Conservation (phyloP, 2,888 invertebrate genomes). For the Hirtodrosophila confusa region DNA sequence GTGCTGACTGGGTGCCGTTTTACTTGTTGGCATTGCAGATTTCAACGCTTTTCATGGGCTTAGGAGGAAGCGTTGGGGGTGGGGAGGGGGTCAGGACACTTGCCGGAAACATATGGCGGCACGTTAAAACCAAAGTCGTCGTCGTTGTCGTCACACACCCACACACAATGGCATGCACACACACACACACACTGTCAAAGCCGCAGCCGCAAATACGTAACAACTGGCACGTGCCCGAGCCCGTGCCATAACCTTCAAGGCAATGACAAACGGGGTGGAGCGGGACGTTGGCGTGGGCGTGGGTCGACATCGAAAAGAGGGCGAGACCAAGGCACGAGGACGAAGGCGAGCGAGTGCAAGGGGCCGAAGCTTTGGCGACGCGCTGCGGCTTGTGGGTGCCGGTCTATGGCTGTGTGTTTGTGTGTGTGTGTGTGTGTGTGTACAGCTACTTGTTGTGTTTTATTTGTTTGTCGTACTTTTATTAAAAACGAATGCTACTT, state of each 20-base stretch:
- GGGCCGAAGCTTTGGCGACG: slow-evolving; percentile 34
- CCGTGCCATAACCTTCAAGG: slow-evolving; percentile 69
- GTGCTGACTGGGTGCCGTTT: slow-evolving; percentile 28
- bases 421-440: slow-evolving; percentile 21
- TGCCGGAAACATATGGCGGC: slow-evolving; percentile 76
- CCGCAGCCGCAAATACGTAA: slow-evolving; percentile 66
- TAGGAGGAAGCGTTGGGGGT: background rate
- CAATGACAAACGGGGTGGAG: slow-evolving; percentile 40
- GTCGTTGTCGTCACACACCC: slow-evolving; percentile 33
- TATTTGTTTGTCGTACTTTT: slow-evolving; percentile 75
- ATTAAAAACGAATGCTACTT: slow-evolving; percentile 79
- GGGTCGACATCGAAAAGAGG: background rate
- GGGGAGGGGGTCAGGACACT: slow-evolving; percentile 59
- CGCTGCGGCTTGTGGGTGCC: slow-evolving; percentile 45
- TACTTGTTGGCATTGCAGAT: slow-evolving; percentile 71
- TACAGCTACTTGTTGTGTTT: slow-evolving; percentile 70
- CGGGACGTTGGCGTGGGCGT: background rate
- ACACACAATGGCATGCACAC: slow-evolving; percentile 16
- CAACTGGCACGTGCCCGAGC: slow-evolving; percentile 63
- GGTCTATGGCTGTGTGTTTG: slow-evolving; percentile 10
- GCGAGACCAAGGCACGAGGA: slow-evolving; percentile 40
- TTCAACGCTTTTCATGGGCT: slow-evolving; percentile 67
- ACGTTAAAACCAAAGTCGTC: slow-evolving; percentile 73
- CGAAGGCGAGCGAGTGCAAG: slow-evolving; percentile 42
- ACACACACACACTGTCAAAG: slow-evolving; percentile 45